Conservation (phyloP, 2,113 vertebrate genomes). For the Halcyon malimbica region DNA sequence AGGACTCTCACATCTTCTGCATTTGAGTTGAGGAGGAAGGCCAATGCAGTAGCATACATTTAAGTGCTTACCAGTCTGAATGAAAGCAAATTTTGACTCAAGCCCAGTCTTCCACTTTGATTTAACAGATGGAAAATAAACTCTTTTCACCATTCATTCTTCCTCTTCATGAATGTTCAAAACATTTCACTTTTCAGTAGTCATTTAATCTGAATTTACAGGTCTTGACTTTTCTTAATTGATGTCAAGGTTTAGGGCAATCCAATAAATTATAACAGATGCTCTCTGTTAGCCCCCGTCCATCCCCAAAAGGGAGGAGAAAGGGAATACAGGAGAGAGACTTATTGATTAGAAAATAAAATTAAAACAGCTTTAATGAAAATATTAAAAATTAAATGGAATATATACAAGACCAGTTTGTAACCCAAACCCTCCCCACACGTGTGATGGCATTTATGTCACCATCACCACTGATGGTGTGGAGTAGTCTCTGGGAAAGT, state of each 20-base stretch:
- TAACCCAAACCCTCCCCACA: too few relatives aligned
- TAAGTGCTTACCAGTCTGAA: neutral
- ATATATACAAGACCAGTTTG: too few relatives aligned
- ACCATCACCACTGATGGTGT: too few relatives aligned
- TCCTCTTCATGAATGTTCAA: neutral
- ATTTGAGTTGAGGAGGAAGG: neutral
- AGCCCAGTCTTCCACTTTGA: neutral
- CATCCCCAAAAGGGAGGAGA: too few relatives aligned
- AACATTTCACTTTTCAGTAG: neutral
- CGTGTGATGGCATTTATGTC: too few relatives aligned
- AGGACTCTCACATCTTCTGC: neutral
- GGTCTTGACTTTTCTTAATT: neutral
- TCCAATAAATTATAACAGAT: too few relatives aligned
- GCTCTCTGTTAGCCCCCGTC: too few relatives aligned
- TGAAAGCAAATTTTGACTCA: neutral
- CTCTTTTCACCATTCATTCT: neutral
- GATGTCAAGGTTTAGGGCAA: neutral
- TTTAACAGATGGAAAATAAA: neutral
- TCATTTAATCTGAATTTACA: neutral
- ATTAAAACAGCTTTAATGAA: too few relatives aligned
- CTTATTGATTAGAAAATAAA: too few relatives aligned
- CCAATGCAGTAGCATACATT: neutral
- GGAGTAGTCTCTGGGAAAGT: too few relatives aligned
- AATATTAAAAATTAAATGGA: too few relatives aligned
- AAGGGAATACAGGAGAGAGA: too few relatives aligned